Base-by-base conservation (phyloP, 2,888 invertebrate genomes). In the Nowickia ferox region DNA sequence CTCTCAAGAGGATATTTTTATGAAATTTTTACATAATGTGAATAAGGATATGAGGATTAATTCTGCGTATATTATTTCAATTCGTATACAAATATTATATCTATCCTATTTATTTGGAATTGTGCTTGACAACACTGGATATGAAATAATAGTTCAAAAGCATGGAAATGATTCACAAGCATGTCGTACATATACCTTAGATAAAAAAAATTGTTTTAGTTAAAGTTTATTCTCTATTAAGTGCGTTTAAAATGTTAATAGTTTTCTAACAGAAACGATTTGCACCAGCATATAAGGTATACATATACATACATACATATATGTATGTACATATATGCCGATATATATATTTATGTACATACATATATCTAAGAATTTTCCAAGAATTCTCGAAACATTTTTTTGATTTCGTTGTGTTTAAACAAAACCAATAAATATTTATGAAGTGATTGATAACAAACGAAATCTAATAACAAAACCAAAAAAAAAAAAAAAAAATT, bases 391-490 rank as follows among this genome's bases (percentile, higher is more conserved):
- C 38, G n/a, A 38, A 40, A 59, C 10, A 40, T 1, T 59, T 59
- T 38, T 38, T 17, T 9, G 9, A 30, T 30, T 30, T 38, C n/a
- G 57, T 38, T 38, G 40, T 40, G 10, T 17, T 17, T n/a, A 9
- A 9, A 15, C 2, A 8, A 22, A 30, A 30, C 30, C 30, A 69
- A 57, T 48, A 46, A 57, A 19, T 22, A 42, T 61, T 53, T 78
- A 15, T 63, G 9, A 65, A 46, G 22, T 80, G 80, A 80, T 76
- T 80, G 80, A 80, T 76, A 84, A 76, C 40, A 46, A 30, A 30
- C 1, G 30, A 30, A 30, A 30, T 30, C 30, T 1, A 30, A 30
- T 30, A 9, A 13, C 1, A 5, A 19, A 22, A 22, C 22, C 22
- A 69, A 55, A 38, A 44, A 55, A 17, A 65, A 46, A 19, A 76